Evolutionary conservation across 2,888 invertebrate species (phyloP), one percentile per base, ranked within the genome.

Genomic region (Trichogramma evanescens): DNA sequence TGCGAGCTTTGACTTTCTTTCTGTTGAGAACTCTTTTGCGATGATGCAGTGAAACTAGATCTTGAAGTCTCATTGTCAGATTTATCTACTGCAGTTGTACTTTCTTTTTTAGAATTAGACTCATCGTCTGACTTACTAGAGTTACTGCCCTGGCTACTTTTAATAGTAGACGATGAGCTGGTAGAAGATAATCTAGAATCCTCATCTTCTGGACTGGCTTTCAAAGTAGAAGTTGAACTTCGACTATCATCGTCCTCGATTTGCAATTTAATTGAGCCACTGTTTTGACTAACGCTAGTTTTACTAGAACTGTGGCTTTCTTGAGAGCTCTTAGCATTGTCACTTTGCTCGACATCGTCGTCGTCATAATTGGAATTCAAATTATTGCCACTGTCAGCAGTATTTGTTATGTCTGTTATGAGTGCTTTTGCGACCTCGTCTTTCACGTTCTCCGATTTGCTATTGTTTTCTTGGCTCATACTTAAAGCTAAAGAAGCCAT

Each of bases 361-460:
- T 44, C 50, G 8, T 48, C 40, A 26, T 48, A 10, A 10, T n/a
- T 6, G 10, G 5, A 48, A 13, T 26, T 3, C 39, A 50, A 26
- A 26, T 26, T 26, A 50, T 58, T 56, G 8, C 44, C 56, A 56
- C 56, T 61, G 40, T 61, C 58, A 54, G 8, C 40, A 2, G 55
- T 26, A 26, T 26, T 26, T 26, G 26, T 26, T 26, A 26, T 26
- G 26, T 26, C 26, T 26, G 26, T 26, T 26, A 26, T 26, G 26
- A 26, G 26, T 26, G 26, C 26, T 26, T 26, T 26, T 26, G 26
- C 26, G 26, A 26, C 26, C 26, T 26, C 26, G 26, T 26, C 26
- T 26, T 26, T 26, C 26, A 26, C 26, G 26, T 26, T 26, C 3
- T 26, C 26, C 3, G 26, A 26, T 26, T 26, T 26, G 26, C 26